These are phyloP conservation scores for Edolisoma coerulescens DNA, from an alignment of 2,113 vertebrate genomes.

Conservation along the genomic window DNA sequence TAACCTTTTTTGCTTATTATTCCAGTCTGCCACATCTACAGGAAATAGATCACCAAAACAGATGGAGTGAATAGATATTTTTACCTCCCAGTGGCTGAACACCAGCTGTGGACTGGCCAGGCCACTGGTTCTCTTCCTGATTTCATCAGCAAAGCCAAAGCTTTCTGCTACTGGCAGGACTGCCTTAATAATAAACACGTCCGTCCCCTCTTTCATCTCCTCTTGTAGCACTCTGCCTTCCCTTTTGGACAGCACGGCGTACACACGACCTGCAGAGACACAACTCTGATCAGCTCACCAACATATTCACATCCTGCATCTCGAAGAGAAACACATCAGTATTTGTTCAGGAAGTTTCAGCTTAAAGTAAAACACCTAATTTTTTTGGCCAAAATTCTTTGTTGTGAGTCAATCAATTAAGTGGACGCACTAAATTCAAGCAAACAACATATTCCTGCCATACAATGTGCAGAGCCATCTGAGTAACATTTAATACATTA, in stretches of 20 bases:
- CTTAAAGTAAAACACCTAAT: fast-evolving
- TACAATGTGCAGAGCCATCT: background rate
- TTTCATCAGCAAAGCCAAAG: conserved; percentile 96
- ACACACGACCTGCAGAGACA: conserved; percentile 83
- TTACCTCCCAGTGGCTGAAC: conserved; percentile 99
- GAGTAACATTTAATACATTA: background rate
- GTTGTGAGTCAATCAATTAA: background rate
- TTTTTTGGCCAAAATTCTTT: background rate
- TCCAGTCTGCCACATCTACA: background rate
- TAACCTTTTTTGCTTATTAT: conserved; percentile 28
- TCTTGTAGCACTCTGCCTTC: conserved; percentile 93
- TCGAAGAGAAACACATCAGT: background rate
- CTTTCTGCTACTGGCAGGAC: conserved; percentile 95
- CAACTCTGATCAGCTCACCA: background rate
- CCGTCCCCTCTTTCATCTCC: conserved; percentile 97
- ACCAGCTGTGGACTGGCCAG: conserved; percentile 95
- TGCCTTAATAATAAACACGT: conserved; percentile 93
- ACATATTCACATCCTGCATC: background rate
- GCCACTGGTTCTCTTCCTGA: conserved; percentile 94
- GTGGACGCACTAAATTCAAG: background rate
- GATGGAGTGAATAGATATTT: background rate
- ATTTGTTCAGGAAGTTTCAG: background rate
- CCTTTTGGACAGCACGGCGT: conserved; percentile 89
- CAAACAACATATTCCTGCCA: background rate
- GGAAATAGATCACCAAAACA: conserved; percentile 15